Evolutionary conservation across 2,797 vertebrate species (phyloP).

Genomic region (Pelochelys cantorii): DNA sequence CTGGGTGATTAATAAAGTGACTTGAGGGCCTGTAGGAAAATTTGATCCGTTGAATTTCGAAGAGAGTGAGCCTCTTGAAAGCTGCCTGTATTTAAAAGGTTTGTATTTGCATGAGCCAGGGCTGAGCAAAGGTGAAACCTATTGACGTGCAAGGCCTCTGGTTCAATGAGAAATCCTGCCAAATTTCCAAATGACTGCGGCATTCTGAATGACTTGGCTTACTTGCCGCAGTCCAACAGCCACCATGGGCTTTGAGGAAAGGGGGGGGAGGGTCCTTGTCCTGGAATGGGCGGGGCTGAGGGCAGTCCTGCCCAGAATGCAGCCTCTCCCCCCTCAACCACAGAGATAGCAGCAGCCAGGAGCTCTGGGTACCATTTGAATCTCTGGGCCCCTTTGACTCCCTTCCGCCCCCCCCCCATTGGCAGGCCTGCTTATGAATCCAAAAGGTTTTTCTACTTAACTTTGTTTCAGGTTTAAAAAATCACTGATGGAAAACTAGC

Average conservation of each 20-base stretch:
- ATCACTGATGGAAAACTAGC: background rate
- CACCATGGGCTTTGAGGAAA: too few relatives aligned
- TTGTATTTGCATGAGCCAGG: slow-evolving; percentile 43
- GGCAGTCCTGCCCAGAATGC: too few relatives aligned
- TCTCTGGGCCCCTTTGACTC: too few relatives aligned
- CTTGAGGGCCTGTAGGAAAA: slow-evolving; percentile 59
- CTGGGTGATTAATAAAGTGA: slow-evolving; percentile 53
- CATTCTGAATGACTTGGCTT: background rate
- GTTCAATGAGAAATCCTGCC: slow-evolving; percentile 26
- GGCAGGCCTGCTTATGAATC: background rate
- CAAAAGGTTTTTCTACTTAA: background rate
- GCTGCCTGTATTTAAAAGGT: background rate
- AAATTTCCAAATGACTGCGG: slow-evolving; percentile 16
- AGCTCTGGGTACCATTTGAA: too few relatives aligned
- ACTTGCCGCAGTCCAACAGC: too few relatives aligned
- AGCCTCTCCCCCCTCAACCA: too few relatives aligned
- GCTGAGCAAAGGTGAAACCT: slow-evolving; percentile 60
- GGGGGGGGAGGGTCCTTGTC: too few relatives aligned
- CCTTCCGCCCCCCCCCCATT: too few relatives aligned
- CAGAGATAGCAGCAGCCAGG: too few relatives aligned
- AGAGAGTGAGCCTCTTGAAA: slow-evolving; percentile 18
- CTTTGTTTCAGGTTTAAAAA: background rate
- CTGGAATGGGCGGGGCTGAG: too few relatives aligned
- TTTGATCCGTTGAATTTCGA: slow-evolving; percentile 50
- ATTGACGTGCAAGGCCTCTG: rapidly evolving